Percentiles rank a stretch among this genome's conserved stretches.
These are phyloP conservation scores for Amblyornis subalaris DNA, from an alignment of 2,113 vertebrate species.

Conservation along the genomic window DNA sequence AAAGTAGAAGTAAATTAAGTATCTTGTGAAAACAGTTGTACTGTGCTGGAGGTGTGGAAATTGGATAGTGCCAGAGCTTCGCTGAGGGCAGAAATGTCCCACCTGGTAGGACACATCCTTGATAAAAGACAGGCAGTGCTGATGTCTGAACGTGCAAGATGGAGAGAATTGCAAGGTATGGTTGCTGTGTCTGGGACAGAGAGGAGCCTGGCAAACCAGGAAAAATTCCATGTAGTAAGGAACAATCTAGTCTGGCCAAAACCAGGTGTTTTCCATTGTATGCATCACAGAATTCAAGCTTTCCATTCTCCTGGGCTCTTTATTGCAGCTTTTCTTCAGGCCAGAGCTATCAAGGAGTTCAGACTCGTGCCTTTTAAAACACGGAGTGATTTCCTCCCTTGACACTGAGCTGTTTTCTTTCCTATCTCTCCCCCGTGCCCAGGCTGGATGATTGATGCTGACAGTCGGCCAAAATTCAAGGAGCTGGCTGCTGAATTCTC, in stretches of 20 bases:
- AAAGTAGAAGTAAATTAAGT: conserved; percentile 44
- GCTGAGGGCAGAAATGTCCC: neutral
- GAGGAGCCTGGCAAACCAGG: neutral
- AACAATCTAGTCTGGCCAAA: neutral
- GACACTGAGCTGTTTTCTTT: neutral
- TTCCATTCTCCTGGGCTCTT: neutral
- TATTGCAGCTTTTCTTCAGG: neutral
- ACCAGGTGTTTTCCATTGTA: neutral
- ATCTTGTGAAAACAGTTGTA: conserved; percentile 52
- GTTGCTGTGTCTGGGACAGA: neutral
- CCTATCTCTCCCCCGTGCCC: neutral
- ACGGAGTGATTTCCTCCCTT: fast-evolving
- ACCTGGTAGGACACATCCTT: neutral
- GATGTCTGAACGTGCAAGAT: neutral
- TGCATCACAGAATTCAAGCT: neutral
- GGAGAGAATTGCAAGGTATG: neutral
- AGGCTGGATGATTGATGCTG: conserved; percentile 99
- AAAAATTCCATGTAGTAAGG: neutral
- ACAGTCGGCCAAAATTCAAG: conserved; percentile 97
- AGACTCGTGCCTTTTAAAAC: neutral
- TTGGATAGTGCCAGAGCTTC: neutral
- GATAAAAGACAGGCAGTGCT: neutral
- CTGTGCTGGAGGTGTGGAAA: neutral
- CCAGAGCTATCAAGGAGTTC: neutral
- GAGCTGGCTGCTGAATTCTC: conserved; percentile 97